These are phyloP conservation scores for Drosophila albomicans DNA, from an alignment of 1,140 invertebrate species.

Conservation along the genomic window DNA sequence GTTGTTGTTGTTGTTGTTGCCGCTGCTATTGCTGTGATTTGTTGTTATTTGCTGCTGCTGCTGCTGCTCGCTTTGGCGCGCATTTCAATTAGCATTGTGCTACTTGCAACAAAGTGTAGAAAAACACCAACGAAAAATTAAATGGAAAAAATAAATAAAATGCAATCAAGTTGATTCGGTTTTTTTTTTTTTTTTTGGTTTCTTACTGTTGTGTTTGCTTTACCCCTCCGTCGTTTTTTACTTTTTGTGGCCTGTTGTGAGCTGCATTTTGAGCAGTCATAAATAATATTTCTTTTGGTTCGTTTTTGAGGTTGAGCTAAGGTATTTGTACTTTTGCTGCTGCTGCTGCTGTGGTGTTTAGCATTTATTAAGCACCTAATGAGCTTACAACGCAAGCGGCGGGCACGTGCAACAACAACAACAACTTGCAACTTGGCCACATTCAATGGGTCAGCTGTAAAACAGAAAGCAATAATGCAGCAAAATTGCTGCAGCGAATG, in stretches of 20 bases:
- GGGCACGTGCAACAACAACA: conserved; percentile 6
- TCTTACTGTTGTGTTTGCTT: conserved; percentile 1
- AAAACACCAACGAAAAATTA: conserved; percentile 39
- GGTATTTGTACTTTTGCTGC: conserved; percentile 8
- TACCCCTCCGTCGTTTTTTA: background rate
- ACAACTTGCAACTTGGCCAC: background rate
- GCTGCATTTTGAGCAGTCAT: conserved; percentile 33
- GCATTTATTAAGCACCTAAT: conserved; percentile 44
- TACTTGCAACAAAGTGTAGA: conserved; percentile 54
- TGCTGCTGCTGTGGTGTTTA: conserved; percentile 16
- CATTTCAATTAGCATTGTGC: conserved; percentile 73
- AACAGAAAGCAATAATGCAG: background rate
- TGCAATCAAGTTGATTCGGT: conserved; percentile 41
- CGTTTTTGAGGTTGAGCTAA: conserved; percentile 2
- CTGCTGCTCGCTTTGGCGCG: conserved; percentile 33
- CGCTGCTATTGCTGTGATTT: conserved; percentile 31
- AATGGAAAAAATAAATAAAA: conserved; percentile 39
- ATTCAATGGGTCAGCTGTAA: background rate
- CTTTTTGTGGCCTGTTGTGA: background rate
- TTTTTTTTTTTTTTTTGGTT: conserved; percentile 1
- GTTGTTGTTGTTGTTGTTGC: conserved; percentile 24
- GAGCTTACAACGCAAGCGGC: conserved; percentile 34
- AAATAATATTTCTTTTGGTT: conserved; percentile 28
- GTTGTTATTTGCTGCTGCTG: conserved; percentile 18
- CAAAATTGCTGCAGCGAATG: background rate